Conservation (phyloP, 2,888 invertebrate genomes). For the Plagiodera versicolora region DNA sequence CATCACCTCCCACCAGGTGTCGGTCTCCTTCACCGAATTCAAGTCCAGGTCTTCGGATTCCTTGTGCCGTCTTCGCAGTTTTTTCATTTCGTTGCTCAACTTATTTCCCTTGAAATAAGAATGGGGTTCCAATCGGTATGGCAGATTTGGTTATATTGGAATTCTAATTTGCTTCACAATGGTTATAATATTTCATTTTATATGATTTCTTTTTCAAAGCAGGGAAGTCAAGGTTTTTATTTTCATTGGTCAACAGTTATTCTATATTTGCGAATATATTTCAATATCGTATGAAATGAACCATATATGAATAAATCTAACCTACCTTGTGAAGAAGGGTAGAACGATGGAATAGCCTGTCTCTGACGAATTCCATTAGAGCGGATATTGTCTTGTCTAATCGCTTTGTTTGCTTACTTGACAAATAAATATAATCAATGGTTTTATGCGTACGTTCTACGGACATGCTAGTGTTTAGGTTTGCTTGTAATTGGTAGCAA, state of each 20-base stretch:
- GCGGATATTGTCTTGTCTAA: slow-evolving; percentile 11
- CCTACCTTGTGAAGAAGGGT: no score
- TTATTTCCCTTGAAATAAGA: slow-evolving; percentile 4
- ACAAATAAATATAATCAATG: slow-evolving; percentile 18
- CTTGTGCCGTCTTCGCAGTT: not conserved
- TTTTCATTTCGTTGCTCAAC: not conserved
- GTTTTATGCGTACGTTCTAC: slow-evolving; percentile 20
- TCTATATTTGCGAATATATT: no score
- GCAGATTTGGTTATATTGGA: no score
- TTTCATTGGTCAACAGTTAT: no score
- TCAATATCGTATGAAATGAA: no score
- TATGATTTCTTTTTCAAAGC: no score
- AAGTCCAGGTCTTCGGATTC: not conserved
- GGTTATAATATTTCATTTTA: no score
- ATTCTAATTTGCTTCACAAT: no score
- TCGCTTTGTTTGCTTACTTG: slow-evolving; percentile 8
- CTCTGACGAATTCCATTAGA: slow-evolving; percentile 10
- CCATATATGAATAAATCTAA: no score
- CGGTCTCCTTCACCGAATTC: not conserved
- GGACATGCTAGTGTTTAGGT: slow-evolving; percentile 15
- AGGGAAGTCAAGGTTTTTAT: no score
- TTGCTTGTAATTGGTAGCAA: slow-evolving; percentile 9
- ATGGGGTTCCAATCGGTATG: no score
- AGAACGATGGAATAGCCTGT: slow-evolving; percentile 10
- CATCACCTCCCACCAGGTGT: not conserved